Evolutionary conservation across 2,113 vertebrate genomes (phyloP).

Genomic region (Limnothrissa miodon): DNA sequence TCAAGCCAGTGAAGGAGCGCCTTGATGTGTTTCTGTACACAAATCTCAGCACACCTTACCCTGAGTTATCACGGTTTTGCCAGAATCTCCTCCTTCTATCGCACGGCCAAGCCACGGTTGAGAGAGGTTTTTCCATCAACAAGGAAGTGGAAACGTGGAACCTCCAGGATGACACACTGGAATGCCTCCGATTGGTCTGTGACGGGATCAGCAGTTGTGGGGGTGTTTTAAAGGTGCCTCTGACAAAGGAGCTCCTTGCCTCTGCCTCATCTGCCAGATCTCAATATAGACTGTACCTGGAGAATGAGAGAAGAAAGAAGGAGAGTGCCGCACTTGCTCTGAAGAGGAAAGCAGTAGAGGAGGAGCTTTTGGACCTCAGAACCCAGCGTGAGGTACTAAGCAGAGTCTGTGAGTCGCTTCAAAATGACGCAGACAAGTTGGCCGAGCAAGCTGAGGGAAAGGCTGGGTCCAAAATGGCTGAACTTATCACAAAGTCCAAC

Average conservation of each 20-base stretch:
- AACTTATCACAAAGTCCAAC: slow-evolving; percentile 40
- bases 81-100: slow-evolving; percentile 20
- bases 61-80: slow-evolving; percentile 22
- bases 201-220: slow-evolving; percentile 29
- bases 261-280: slow-evolving; percentile 35
- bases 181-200: slow-evolving; percentile 21
- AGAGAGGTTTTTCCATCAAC: slow-evolving; percentile 34
- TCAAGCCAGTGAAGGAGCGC: slow-evolving; percentile 14
- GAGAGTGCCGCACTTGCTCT: slow-evolving; percentile 28
- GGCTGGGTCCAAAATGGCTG: slow-evolving; percentile 34
- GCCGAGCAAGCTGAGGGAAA: slow-evolving; percentile 39
- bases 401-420: neutral
- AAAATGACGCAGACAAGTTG: slow-evolving; percentile 31
- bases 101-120: slow-evolving; percentile 27
- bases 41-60: neutral
- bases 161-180: slow-evolving; percentile 25
- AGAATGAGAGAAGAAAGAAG: slow-evolving; percentile 26
- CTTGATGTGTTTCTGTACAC: slow-evolving; percentile 29
- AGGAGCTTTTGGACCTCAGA: slow-evolving; percentile 30
- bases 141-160: slow-evolving; percentile 33
- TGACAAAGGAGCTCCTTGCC: slow-evolving; percentile 32
- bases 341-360: slow-evolving; percentile 25
- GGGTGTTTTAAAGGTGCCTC: slow-evolving; percentile 29
- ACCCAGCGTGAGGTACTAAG: neutral
- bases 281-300: slow-evolving; percentile 32